Base-by-base conservation (phyloP, 2,113 vertebrate species). In the Apistogramma diplotaenia region DNA sequence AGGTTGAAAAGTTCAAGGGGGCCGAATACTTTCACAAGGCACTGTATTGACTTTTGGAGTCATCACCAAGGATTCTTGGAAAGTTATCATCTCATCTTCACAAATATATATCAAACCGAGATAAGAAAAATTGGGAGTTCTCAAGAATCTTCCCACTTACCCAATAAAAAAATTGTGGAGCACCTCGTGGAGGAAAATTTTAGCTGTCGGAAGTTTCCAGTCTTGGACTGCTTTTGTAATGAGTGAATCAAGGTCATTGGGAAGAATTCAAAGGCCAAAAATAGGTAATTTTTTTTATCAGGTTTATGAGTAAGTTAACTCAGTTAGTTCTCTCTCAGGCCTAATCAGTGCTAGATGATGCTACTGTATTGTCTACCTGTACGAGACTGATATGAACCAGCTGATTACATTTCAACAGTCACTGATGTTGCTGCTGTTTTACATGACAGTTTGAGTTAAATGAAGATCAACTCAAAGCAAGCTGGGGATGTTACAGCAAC, bases 241-340 rank as follows among this genome's bases (percentile, higher is more conserved):
- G 46, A 70, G 62, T 29, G 62, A 70, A 49, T 49, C 62, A 70
- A 16, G 12, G 62, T 13, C 62, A 29, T 29, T 67, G 40, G 12
- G 16, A 65, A 25, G 9, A 16, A 70, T 49, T 70, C 62, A 70
- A 43, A 49, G 62, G 40, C 25, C 43, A 49, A 29, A 70, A 70
- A 49, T 11, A 12, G 27, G 5, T 8, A 4, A 4, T 46, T 16
- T 46, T 46, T 46, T 46, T 46, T 25, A 46, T 23, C 61, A 67
- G 8, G 18, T 25, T 12, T 40, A 62, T 7, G 23, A 46, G 16
- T 49, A 67, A 49, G 9, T 29, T 70, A 43, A 65, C 25, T 46
- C 43, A n/a, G n/a, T n/a, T n/a, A n/a, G n/a, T n/a, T n/a, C n/a
- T n/a, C 1, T 23, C 23, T 67, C 1, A 65, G 0, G 21, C 21